Evolutionary conservation across 2,888 invertebrate species (phyloP).

Genomic region (Arrhopalites spinosus): DNA sequence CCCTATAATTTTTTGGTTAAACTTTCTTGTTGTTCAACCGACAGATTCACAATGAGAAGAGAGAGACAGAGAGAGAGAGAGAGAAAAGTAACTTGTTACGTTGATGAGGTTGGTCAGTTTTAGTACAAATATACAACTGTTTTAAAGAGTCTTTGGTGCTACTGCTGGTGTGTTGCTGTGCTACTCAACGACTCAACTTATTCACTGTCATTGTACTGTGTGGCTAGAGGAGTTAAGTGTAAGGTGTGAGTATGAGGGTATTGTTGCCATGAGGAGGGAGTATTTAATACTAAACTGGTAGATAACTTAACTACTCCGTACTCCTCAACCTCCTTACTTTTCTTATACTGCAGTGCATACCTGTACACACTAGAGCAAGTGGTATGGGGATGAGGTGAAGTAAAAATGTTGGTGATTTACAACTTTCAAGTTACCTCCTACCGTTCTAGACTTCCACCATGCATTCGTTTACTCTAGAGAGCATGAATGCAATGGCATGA

Average conservation of each 20-base stretch:
- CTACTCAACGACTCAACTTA: no score
- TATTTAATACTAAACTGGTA: slow-evolving; percentile 3
- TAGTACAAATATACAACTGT: neutral
- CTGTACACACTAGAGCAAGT: neutral
- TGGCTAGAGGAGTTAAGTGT: neutral
- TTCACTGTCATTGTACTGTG: neutral
- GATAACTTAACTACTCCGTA: neutral
- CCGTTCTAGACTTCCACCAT: neutral
- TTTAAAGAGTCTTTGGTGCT: no score
- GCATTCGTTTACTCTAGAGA: neutral
- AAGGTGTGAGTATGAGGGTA: neutral
- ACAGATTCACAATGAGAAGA: neutral
- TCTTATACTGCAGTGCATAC: no score
- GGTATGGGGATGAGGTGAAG: slow-evolving; percentile 1
- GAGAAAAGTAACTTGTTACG: neutral
- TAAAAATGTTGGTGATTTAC: slow-evolving; percentile 18
- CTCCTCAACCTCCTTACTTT: no score
- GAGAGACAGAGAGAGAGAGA: no score
- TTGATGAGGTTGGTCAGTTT: neutral
- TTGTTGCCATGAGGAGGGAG: neutral
- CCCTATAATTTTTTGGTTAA: no score
- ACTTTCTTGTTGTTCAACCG: neutral
- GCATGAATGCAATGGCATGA: no score
- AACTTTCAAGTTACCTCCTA: slow-evolving; percentile 17
- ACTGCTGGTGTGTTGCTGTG: no score